Evolutionary conservation across 2,797 vertebrate genomes (phyloP).

Genomic region (Megaceryle alcyon): DNA sequence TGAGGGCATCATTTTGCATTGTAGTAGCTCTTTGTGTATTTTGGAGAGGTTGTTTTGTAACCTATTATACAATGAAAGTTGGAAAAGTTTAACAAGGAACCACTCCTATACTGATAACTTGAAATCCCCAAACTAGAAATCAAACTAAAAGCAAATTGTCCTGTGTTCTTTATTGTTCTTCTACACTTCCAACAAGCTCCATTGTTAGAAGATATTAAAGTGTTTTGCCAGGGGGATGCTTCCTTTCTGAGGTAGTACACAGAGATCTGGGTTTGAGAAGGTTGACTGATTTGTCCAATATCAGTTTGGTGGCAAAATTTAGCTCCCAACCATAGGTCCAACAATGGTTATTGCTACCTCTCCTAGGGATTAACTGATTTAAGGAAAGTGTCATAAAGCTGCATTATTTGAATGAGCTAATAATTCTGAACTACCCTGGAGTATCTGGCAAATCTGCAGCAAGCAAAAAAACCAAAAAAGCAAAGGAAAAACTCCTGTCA

Average conservation of each 20-base stretch:
- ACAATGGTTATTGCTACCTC: neutral
- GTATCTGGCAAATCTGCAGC: neutral
- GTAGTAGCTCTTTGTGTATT: neutral
- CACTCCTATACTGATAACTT: neutral
- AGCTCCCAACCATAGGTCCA: neutral
- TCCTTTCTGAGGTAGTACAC: neutral
- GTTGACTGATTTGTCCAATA: conserved; percentile 3
- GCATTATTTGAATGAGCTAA: neutral
- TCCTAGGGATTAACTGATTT: neutral
- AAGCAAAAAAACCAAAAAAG: neutral
- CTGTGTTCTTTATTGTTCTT: neutral
- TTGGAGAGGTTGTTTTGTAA: neutral
- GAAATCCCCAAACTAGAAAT: neutral
- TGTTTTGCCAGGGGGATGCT: neutral
- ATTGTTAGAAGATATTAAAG: neutral
- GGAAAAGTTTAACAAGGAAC: neutral
- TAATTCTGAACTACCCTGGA: neutral
- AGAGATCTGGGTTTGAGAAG: neutral
- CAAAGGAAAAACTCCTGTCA: neutral
- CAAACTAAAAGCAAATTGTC: neutral
- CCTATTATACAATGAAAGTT: neutral
- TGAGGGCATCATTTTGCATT: neutral
- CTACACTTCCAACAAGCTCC: neutral
- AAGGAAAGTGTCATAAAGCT: neutral
- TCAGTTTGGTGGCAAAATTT: neutral